phyloP scores from a whole-genome alignment of 2,888 invertebrate species.

The Stenodema calcarata region DNA sequence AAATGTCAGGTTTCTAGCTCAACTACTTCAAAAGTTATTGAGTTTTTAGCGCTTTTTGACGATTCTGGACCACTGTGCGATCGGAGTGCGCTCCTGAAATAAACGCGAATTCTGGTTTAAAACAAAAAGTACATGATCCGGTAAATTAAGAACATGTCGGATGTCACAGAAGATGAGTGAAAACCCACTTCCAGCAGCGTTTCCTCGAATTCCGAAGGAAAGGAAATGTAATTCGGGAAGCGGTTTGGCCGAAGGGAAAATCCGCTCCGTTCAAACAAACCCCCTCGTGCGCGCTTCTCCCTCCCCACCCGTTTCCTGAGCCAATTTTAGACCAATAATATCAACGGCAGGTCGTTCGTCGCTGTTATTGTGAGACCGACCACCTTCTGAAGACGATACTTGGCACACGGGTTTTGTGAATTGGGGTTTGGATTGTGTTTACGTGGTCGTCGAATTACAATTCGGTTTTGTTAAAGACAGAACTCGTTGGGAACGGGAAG shows the following conservation, averaged over 20 bases:
- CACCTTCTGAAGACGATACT: not conserved
- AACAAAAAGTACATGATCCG: no score
- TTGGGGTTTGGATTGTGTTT: not conserved
- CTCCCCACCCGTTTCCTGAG: not conserved
- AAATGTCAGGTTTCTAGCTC: no score
- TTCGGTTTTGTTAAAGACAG: no score
- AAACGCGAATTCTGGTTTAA: no score
- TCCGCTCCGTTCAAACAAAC: not conserved
- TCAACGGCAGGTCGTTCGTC: constrained; percentile 27
- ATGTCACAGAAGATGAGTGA: no score
- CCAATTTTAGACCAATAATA: not conserved
- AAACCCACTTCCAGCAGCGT: not conserved
- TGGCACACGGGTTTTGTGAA: not conserved
- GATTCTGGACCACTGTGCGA: no score
- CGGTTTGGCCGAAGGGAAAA: not conserved
- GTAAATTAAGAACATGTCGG: no score
- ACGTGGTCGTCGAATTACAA: no score
- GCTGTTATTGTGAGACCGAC: constrained; percentile 42
- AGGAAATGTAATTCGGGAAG: not conserved
- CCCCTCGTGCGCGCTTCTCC: not conserved
- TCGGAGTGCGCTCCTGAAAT: no score
- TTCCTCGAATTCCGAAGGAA: not conserved
- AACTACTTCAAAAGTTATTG: no score
- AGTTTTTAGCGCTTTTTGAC: no score
- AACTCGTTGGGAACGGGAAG: not conserved